These are phyloP conservation scores for Lampropteryx suffumata DNA, from an alignment of 2,888 invertebrate genomes.

Conservation along the genomic window DNA sequence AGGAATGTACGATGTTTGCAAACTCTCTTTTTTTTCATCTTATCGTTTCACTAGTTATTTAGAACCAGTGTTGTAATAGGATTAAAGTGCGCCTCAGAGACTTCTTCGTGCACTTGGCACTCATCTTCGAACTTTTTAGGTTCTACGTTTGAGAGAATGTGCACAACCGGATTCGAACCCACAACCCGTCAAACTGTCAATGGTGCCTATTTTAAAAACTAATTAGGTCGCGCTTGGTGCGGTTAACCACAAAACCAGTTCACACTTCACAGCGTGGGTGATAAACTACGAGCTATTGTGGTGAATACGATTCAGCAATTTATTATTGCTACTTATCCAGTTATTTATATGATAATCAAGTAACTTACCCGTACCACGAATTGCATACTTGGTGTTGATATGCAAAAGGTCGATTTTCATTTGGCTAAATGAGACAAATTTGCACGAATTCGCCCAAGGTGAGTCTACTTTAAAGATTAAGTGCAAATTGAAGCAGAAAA, in stretches of 20 bases:
- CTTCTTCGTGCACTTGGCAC: no score
- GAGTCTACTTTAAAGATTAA: no score
- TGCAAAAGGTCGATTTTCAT: background rate
- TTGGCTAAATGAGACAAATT: background rate
- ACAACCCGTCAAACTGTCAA: no score
- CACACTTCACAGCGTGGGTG: conserved; percentile 35
- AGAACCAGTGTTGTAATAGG: no score
- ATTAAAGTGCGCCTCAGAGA: no score
- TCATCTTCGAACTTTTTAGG: no score
- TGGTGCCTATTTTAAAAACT: conserved; percentile 31
- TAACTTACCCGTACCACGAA: background rate
- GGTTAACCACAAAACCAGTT: conserved; percentile 46
- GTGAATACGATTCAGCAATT: conserved; percentile 33
- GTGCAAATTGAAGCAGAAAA: background rate
- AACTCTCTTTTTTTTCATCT: no score
- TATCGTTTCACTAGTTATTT: no score
- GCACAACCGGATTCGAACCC: no score
- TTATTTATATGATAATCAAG: conserved; percentile 23
- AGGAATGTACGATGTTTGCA: no score
- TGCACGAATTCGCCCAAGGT: background rate
- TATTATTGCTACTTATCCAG: conserved; percentile 20
- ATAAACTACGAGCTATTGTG: conserved; percentile 27
- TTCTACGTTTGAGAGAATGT: no score
- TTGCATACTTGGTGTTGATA: background rate
- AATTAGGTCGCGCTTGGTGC: conserved; percentile 48